Percentiles rank a stretch among this genome's conserved stretches.
Conservation (phyloP, 2,113 vertebrate genomes). For the Acanthisitta chloris region DNA sequence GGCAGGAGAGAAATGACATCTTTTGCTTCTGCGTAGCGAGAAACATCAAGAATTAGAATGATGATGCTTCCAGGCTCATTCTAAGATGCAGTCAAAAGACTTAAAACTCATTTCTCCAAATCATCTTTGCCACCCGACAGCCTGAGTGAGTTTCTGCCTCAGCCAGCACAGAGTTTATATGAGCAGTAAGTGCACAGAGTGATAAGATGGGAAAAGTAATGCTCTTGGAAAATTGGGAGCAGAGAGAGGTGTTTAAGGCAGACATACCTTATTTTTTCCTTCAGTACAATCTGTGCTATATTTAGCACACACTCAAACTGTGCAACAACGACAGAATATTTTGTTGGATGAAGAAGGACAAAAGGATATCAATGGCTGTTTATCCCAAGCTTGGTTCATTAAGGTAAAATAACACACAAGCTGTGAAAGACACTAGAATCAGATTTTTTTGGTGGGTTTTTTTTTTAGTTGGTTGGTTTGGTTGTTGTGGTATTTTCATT, state of each 20-base stretch:
- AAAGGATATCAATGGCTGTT: background rate
- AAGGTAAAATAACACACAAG: background rate
- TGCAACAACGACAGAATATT: background rate
- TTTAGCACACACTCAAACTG: background rate
- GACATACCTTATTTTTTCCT: background rate
- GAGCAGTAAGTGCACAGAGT: background rate
- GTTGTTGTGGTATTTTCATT: background rate
- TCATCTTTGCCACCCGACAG: background rate
- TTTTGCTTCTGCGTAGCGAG: background rate
- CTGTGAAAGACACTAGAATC: background rate
- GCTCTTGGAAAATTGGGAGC: background rate
- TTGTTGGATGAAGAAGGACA: background rate
- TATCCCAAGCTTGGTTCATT: fast-evolving
- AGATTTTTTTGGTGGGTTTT: background rate
- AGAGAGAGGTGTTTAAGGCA: background rate
- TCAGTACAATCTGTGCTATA: background rate
- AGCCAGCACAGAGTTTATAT: background rate
- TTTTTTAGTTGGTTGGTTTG: background rate
- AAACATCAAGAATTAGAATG: background rate
- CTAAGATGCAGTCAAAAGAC: background rate
- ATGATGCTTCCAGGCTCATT: background rate
- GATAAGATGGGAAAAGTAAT: background rate
- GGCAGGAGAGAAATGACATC: background rate
- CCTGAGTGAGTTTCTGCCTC: background rate
- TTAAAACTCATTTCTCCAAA: background rate